These are phyloP conservation scores for Pseudomyrmex flavicornis DNA, from an alignment of 1,140 invertebrate species.

Conservation along the genomic window DNA sequence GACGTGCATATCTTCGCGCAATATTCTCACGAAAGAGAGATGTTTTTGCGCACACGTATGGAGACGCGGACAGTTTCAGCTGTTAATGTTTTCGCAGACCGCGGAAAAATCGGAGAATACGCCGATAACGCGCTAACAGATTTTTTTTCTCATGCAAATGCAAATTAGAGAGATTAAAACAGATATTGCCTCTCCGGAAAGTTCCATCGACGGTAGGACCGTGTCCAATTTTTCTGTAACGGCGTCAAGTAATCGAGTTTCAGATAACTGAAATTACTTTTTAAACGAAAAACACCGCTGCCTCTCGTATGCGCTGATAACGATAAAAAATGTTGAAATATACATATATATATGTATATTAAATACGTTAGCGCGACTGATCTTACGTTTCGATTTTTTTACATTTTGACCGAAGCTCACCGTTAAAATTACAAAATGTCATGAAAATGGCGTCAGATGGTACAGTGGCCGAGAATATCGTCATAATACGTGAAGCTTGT, in stretches of 20 bases:
- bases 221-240: constrained; percentile 42
- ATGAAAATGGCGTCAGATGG: not conserved
- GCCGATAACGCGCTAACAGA: constrained; percentile 40
- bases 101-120: constrained; percentile 10
- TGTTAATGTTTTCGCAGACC: not conserved
- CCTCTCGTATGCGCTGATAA: constrained; percentile 7
- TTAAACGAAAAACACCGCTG: constrained; percentile 52
- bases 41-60: not conserved
- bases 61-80: not conserved
- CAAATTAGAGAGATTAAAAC: constrained; percentile 54
- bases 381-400: constrained; percentile 12
- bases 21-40: not conserved
- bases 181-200: constrained; percentile 24
- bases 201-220: not conserved
- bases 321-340: constrained; percentile 23
- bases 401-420: not conserved
- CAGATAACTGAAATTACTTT: constrained; percentile 55
- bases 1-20: not conserved
- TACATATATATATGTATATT: not conserved
- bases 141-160: constrained; percentile 26
- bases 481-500: not conserved
- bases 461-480: not conserved
- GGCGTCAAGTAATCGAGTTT: constrained; percentile 46
- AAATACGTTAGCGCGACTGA: constrained; percentile 13
- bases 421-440: constrained; percentile 33